These are phyloP conservation scores for Hyles vespertilio DNA, from an alignment of 1,140 invertebrate genomes.

Conservation along the genomic window DNA sequence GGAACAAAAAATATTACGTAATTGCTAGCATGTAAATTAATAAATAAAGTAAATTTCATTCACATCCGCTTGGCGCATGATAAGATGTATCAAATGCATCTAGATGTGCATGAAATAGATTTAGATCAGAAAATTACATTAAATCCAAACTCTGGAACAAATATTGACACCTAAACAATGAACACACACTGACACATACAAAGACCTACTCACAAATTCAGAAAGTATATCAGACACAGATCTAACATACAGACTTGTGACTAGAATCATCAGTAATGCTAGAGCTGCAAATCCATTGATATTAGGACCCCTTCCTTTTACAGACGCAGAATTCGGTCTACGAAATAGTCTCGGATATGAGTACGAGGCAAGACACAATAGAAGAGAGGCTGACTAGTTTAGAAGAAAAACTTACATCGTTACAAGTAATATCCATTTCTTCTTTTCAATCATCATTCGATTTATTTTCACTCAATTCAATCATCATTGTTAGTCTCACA, in stretches of 20 bases:
- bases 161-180: slow-evolving; percentile 5
- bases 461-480: too few relatives aligned
- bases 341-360: slow-evolving; percentile 97
- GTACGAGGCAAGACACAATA: slow-evolving; percentile 90
- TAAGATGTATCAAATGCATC: slow-evolving; percentile 4
- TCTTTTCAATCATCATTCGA: too few relatives aligned
- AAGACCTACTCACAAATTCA: not conserved
- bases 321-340: slow-evolving; percentile 98
- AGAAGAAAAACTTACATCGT: slow-evolving; percentile 89
- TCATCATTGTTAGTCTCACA: too few relatives aligned
- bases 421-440: slow-evolving; percentile 76
- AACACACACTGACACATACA: not conserved
- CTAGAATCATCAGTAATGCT: slow-evolving; percentile 47
- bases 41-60: slow-evolving; percentile 22
- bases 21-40: slow-evolving; percentile 19
- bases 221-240: slow-evolving; percentile 30
- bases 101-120: slow-evolving; percentile 15
- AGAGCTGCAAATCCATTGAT: slow-evolving; percentile 74
- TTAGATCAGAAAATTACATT: slow-evolving; percentile 11
- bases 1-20: not conserved
- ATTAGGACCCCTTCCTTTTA: slow-evolving; percentile 77
- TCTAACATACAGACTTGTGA: slow-evolving; percentile 31
- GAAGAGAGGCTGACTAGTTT: slow-evolving; percentile 91
- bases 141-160: not conserved
- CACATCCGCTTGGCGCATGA: slow-evolving; percentile 43